Conservation (phyloP, 2,113 vertebrate species). For the Butorides virescens region DNA sequence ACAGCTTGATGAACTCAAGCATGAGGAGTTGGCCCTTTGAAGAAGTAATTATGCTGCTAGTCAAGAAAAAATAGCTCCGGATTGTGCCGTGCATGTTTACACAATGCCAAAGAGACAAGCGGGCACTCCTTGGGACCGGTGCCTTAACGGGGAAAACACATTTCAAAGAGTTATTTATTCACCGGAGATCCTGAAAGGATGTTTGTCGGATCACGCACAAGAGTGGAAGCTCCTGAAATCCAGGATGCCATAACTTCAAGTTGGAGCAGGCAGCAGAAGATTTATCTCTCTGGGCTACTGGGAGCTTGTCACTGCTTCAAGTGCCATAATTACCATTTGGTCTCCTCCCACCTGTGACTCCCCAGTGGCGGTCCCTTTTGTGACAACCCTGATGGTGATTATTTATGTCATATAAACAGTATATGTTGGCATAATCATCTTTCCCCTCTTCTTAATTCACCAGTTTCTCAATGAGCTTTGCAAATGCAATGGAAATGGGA, state of each 20-base stretch:
- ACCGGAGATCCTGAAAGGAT: constrained; percentile 31
- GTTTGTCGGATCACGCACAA: not conserved
- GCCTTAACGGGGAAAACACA: not conserved
- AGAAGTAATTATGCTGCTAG: constrained; percentile 22
- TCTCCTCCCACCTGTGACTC: not conserved
- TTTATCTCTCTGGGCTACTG: constrained; percentile 8
- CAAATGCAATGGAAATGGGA: not conserved
- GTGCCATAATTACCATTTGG: not conserved
- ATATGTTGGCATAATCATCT: not conserved
- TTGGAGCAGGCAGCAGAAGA: not conserved
- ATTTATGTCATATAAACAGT: not conserved
- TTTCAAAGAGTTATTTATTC: constrained; percentile 26
- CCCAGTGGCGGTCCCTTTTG: not conserved
- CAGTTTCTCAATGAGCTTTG: not conserved
- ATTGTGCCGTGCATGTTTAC: not conserved
- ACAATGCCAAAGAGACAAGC: not conserved
- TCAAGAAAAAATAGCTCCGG: not conserved
- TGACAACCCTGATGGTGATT: not conserved
- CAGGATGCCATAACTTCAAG: not conserved
- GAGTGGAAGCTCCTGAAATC: constrained; percentile 14
- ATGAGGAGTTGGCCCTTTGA: constrained; percentile 24
- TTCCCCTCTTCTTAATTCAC: not conserved
- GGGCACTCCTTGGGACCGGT: not conserved
- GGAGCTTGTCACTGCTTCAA: not conserved
- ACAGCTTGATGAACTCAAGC: constrained; percentile 45